These are phyloP conservation scores for Boloria selene DNA, from an alignment of 2,888 invertebrate genomes.

Conservation along the genomic window DNA sequence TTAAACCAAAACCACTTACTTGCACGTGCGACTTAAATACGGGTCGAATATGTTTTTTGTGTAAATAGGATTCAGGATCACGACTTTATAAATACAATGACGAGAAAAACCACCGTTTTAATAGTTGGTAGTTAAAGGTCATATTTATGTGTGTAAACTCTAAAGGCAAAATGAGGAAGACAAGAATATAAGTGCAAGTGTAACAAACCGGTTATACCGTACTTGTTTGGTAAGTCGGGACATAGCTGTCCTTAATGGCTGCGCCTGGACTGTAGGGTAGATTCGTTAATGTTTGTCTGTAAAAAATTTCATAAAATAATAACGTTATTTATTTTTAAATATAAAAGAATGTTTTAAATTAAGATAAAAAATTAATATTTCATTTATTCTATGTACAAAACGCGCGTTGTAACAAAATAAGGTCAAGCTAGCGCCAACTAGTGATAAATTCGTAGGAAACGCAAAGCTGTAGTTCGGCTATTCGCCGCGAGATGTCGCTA, in stretches of 20 bases:
- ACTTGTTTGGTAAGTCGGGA: constrained; percentile 45
- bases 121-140: constrained; percentile 45
- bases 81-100: neutral
- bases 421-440: constrained; percentile 55
- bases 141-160: constrained; percentile 54
- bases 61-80: too few species aligned
- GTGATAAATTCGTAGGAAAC: constrained; percentile 49
- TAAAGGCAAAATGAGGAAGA: constrained; percentile 55
- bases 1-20: constrained; percentile 36
- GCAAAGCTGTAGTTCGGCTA: constrained; percentile 57
- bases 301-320: neutral
- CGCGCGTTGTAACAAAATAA: neutral
- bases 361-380: neutral
- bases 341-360: too few species aligned
- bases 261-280: constrained; percentile 58
- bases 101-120: constrained; percentile 1
- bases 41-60: neutral
- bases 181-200: constrained; percentile 67
- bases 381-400: neutral
- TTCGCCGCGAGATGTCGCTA: constrained; percentile 70
- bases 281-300: constrained; percentile 19
- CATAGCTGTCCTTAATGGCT: constrained; percentile 65
- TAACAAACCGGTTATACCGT: constrained; percentile 63
- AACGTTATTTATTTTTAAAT: neutral
- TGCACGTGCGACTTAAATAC: neutral